A percentile compares a stretch with the other conserved stretches of the same genome.
Conservation (phyloP, 2,797 vertebrate species). For the Esox lucius region DNA sequence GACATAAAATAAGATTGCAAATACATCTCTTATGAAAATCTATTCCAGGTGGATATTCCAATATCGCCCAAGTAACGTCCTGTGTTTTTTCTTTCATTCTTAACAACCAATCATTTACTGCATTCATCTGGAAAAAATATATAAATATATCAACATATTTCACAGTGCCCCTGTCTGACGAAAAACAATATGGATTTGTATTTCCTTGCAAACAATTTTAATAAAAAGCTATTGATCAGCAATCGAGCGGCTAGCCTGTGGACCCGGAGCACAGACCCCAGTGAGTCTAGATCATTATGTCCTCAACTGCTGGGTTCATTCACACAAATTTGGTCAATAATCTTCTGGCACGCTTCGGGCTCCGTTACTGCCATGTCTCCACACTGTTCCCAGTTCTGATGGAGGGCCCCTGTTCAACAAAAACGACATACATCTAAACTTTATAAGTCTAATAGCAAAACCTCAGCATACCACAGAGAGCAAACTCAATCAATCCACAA, state of each 20-base stretch:
- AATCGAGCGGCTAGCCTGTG: constrained; percentile 73
- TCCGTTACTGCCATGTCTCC: constrained; percentile 51
- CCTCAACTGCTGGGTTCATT: constrained; percentile 77
- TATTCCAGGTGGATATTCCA: constrained; percentile 73
- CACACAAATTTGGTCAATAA: constrained; percentile 78
- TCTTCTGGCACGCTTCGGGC: constrained; percentile 63
- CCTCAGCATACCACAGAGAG: neutral
- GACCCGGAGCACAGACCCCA: constrained; percentile 70
- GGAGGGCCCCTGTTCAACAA: constrained; percentile 1
- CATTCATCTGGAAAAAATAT: constrained; percentile 70
- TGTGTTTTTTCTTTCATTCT: constrained; percentile 63
- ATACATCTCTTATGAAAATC: constrained; percentile 79
- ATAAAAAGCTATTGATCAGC: constrained; percentile 84
- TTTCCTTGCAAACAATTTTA: constrained; percentile 83
- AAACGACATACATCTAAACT: constrained; percentile 13
- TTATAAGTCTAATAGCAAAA: neutral
- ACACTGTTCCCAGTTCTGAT: constrained; percentile 14
- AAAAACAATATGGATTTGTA: constrained; percentile 84
- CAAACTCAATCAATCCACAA: neutral
- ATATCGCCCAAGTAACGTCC: constrained; percentile 61
- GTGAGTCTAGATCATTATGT: constrained; percentile 79
- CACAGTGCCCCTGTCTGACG: constrained; percentile 63
- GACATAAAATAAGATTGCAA: constrained; percentile 77
- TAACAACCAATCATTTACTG: constrained; percentile 74
- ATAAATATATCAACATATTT: constrained; percentile 73